Percentiles rank a stretch among this genome's conserved stretches.
phyloP scores from a whole-genome alignment of 2,888 invertebrate genomes.

The Fabriciana adippe region DNA sequence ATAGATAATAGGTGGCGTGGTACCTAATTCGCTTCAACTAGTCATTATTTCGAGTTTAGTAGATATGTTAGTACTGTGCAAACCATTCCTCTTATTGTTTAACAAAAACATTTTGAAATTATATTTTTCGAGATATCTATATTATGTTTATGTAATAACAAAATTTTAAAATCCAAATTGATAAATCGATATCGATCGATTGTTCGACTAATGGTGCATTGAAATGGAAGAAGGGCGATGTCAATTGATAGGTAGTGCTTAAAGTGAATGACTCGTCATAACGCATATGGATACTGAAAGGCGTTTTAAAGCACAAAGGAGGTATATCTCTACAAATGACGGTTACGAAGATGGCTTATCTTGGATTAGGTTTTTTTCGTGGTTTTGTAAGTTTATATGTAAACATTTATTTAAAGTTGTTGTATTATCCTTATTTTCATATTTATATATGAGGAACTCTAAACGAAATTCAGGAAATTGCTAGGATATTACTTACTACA shows the following conservation, averaged over 20 bases:
- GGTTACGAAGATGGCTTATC: background rate
- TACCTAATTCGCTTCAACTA: too few relatives aligned
- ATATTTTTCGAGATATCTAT: too few relatives aligned
- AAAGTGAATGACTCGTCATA: slow-evolving; percentile 15
- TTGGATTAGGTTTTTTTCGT: background rate
- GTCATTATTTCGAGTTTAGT: too few relatives aligned
- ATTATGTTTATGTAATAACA: background rate
- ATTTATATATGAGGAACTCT: too few relatives aligned
- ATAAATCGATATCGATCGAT: slow-evolving; percentile 9
- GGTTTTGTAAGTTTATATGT: background rate
- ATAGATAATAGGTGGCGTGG: too few relatives aligned
- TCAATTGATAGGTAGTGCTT: slow-evolving; percentile 4
- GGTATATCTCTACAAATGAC: background rate
- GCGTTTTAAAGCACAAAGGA: background rate
- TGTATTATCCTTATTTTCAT: too few relatives aligned
- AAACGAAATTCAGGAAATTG: too few relatives aligned
- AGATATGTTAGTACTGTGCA: too few relatives aligned
- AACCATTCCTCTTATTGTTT: too few relatives aligned
- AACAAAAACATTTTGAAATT: too few relatives aligned
- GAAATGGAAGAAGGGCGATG: slow-evolving; percentile 14
- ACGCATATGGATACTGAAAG: background rate
- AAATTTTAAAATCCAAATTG: slow-evolving; percentile 15
- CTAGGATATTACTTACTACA: too few relatives aligned
- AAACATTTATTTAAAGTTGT: too few relatives aligned
- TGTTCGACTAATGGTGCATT: slow-evolving; percentile 14